Percentiles rank a stretch among this genome's conserved stretches.
phyloP scores from a whole-genome alignment of 2,888 invertebrate genomes.

The Morinoia aosen region DNA sequence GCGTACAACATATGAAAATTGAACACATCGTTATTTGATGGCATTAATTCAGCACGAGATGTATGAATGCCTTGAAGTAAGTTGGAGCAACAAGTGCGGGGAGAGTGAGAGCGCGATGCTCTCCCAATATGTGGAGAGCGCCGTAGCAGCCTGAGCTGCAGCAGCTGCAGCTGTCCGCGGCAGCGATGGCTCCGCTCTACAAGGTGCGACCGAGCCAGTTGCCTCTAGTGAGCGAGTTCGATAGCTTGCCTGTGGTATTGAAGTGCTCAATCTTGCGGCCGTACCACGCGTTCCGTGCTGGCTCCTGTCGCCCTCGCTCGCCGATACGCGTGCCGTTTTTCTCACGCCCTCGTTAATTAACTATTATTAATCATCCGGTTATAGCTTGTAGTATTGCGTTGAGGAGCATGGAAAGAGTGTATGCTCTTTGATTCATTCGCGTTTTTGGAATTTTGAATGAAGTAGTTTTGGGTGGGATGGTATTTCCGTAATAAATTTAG shows the following conservation, averaged over 20 bases:
- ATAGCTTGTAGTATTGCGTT: not conserved
- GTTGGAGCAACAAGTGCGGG: conserved; percentile 12
- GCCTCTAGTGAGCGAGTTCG: conserved; percentile 19
- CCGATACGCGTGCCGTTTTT: not conserved
- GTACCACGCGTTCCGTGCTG: conserved; percentile 7
- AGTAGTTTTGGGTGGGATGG: not conserved
- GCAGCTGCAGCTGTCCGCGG: not conserved
- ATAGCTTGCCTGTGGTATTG: not conserved
- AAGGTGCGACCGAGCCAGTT: conserved; percentile 25
- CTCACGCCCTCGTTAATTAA: not conserved
- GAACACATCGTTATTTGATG: not conserved
- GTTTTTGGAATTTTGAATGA: not conserved
- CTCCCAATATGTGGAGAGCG: conserved; percentile 3
- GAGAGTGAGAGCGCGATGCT: not conserved
- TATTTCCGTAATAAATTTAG: not conserved
- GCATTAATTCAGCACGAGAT: not conserved
- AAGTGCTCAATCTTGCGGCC: not conserved
- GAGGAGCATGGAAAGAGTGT: not conserved
- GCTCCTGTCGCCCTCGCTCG: not conserved
- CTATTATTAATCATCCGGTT: not conserved
- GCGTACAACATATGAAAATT: no score
- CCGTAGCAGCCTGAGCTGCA: not conserved
- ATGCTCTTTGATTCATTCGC: not conserved
- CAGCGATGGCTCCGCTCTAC: not conserved
- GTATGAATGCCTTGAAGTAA: not conserved